These are phyloP conservation scores for Cryptosula pallasiana DNA, from an alignment of 2,888 invertebrate species.

Conservation along the genomic window DNA sequence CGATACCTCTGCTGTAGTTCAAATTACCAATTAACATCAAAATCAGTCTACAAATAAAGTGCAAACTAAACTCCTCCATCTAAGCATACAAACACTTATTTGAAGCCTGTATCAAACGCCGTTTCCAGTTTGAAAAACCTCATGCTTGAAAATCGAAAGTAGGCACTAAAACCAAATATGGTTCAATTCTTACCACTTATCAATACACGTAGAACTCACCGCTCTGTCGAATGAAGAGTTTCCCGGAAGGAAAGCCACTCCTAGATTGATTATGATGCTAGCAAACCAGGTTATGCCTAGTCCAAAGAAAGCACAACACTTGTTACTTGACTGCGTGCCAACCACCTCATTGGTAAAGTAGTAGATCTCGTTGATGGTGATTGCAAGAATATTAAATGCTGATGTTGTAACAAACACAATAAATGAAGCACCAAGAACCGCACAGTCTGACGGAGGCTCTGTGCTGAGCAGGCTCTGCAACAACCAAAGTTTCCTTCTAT, in stretches of 20 bases:
- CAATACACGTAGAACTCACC: conserved; percentile 51
- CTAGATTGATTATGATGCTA: conserved; percentile 81
- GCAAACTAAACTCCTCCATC: no score
- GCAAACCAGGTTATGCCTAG: conserved; percentile 92
- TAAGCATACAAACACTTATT: no score
- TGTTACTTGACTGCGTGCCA: conserved; percentile 36
- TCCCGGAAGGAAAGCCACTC: conserved; percentile 55
- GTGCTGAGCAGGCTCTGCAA: conserved; percentile 36
- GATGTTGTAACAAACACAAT: conserved; percentile 81
- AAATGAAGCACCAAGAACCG: conserved; percentile 80
- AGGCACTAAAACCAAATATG: no score
- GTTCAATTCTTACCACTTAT: no score
- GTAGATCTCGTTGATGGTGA: conserved; percentile 50
- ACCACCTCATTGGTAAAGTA: conserved; percentile 36
- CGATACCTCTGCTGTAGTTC: no score
- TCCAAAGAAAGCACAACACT: conserved; percentile 75
- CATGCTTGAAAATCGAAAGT: no score
- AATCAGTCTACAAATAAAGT: no score
- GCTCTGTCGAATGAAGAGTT: conserved; percentile 33
- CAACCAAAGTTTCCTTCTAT: no score
- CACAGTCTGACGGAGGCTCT: conserved; percentile 58
- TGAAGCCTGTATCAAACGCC: no score
- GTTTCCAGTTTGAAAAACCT: no score
- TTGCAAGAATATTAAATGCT: conserved; percentile 75
- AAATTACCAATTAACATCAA: no score